Percentiles rank a stretch among this genome's conserved stretches.
phyloP scores from a whole-genome alignment of 2,113 vertebrate genomes.

The Callaeas wilsoni region DNA sequence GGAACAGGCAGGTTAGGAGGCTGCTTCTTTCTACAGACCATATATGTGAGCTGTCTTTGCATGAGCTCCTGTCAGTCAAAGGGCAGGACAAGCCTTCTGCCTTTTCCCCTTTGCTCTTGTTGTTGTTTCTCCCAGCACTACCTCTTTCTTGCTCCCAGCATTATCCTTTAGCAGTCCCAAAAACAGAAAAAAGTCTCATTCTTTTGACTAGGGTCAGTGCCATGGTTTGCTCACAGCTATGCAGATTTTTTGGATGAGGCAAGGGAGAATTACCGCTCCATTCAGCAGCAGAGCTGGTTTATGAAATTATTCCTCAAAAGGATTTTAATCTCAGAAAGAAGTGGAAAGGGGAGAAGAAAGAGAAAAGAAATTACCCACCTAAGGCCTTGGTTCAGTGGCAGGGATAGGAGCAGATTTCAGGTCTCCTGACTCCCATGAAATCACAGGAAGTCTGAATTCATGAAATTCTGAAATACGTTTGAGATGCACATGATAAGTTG shows the following conservation, averaged over 20 bases:
- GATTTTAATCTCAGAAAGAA: not conserved
- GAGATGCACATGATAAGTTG: not conserved
- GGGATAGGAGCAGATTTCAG: not conserved
- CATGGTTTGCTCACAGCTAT: not conserved
- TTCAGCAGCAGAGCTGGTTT: not conserved
- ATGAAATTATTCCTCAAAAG: not conserved
- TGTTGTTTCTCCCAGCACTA: not conserved
- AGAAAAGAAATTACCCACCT: not conserved
- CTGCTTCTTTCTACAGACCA: not conserved
- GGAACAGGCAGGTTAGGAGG: not conserved
- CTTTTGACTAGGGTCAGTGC: not conserved
- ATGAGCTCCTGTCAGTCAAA: not conserved
- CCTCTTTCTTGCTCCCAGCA: not conserved
- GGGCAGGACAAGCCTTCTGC: not conserved
- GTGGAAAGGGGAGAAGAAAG: not conserved
- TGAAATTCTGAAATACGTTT: not conserved
- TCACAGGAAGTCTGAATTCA: not conserved
- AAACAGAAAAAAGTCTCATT: not conserved
- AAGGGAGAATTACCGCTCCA: not conserved
- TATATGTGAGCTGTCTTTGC: not conserved
- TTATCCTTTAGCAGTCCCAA: not conserved
- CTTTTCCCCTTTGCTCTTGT: not conserved
- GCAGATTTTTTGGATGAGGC: not conserved
- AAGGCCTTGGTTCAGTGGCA: not conserved
- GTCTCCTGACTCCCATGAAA: not conserved